Evolutionary conservation across 1,140 invertebrate genomes (phyloP), one percentile per base, ranked within the genome.

Genomic region (Aphaenogaster floridana): DNA sequence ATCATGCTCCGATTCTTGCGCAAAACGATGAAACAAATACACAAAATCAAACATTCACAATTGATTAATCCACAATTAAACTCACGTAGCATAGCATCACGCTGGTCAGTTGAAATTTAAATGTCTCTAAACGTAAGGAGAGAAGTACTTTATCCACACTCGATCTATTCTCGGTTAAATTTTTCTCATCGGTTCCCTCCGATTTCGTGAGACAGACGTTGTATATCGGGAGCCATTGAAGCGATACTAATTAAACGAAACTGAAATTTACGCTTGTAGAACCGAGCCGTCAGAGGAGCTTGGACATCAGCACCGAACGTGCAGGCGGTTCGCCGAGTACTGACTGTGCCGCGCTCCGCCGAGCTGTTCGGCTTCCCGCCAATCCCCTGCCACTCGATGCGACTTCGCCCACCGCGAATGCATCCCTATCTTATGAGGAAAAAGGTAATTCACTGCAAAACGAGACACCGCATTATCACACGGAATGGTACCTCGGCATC

Each of bases 71-170:
- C 39, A 63, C 59, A 83, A 74, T 83, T 39, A 81, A 64, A 94
- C 93, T 94, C 89, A 94, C 93, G 90, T 94, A 94, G 69, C 93
- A 94, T 64, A 94, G 86, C 93, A 94, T 94, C 81, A 86, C 86
- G 90, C 59, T 9, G 71, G 28, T 81, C 21, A 48, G 28, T 28
- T 54, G 54, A 39, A 42, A 15, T 71, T 71, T 59, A 21, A 63
- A 48, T 2, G 11, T 68, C 17, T 48, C 48, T 28, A 28, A 59
- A 61, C 7, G 54, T 13, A 48, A 83, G 3, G 17, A 17, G 28
- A 74, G 34, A 63, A 76, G 8, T 36, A 15, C 8, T 74, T 61
- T 36, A 21, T 63, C 1, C 80, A 76, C 80, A 50, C 11, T 71
- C 36, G 34, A 69, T 68, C 7, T 68, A 36, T 11, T 34, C 0